These are phyloP conservation scores for Trichogramma evanescens DNA, from an alignment of 2,888 invertebrate genomes.

Conservation along the genomic window DNA sequence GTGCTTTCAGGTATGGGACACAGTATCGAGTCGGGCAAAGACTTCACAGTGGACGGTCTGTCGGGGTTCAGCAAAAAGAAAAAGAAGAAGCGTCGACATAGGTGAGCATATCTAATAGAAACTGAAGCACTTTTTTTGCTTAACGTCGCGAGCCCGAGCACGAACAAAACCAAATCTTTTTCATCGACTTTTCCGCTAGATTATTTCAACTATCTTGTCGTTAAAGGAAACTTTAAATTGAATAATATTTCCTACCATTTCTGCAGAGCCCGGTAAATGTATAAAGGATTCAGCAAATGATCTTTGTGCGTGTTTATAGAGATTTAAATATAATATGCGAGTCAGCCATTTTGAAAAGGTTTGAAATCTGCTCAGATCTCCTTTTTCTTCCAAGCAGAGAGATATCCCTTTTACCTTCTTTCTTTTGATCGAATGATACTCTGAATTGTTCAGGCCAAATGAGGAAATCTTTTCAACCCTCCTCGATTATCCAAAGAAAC, in stretches of 20 bases:
- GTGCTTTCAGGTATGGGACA: conserved; percentile 61
- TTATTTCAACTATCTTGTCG: too few species aligned
- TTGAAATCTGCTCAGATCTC: conserved; percentile 7
- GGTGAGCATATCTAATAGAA: conserved; percentile 54
- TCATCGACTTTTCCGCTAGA: too few species aligned
- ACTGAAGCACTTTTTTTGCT: too few species aligned
- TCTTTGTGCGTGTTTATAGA: too few species aligned
- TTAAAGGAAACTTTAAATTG: too few species aligned
- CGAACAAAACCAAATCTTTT: too few species aligned
- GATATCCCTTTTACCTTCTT: neutral
- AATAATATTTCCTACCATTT: too few species aligned
- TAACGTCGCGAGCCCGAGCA: too few species aligned
- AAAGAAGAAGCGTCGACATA: conserved; percentile 90
- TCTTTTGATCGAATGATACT: conserved; percentile 12
- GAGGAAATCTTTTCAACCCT: neutral
- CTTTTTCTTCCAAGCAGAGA: conserved; percentile 1
- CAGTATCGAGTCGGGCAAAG: conserved; percentile 66
- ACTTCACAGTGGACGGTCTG: conserved; percentile 75
- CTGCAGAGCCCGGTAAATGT: too few species aligned
- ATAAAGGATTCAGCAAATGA: too few species aligned
- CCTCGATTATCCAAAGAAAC: too few species aligned
- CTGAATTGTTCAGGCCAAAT: conserved; percentile 1
- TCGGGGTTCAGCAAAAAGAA: conserved; percentile 81
- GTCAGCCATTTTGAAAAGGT: conserved; percentile 20
- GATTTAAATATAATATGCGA: too few species aligned